Evolutionary conservation across 2,888 invertebrate species (phyloP).

Genomic region (Cistogaster globosa): DNA sequence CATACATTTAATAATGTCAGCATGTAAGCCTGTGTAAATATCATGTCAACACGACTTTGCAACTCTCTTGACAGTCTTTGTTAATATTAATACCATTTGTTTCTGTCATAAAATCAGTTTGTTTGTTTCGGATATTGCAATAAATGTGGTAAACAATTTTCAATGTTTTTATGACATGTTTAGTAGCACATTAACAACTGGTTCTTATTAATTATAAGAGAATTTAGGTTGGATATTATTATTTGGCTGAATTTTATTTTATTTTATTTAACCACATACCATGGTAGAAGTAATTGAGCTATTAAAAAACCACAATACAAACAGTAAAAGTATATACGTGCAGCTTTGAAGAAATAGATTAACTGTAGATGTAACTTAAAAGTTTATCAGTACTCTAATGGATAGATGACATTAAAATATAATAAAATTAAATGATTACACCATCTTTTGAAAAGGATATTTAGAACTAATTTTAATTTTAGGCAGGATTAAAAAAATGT

Average conservation of each 20-base stretch:
- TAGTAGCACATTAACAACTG: slow-evolving; percentile 1
- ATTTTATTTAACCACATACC: background rate
- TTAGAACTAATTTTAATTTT: no score
- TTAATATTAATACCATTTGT: background rate
- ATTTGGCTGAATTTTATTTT: slow-evolving; percentile 2
- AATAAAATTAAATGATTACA: no score
- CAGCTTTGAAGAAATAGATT: background rate
- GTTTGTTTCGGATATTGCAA: slow-evolving; percentile 32
- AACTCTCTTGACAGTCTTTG: slow-evolving; percentile 6
- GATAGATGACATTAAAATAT: no score
- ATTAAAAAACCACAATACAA: background rate
- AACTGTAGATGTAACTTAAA: no score
- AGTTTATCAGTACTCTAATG: background rate
- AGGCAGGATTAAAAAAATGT: no score
- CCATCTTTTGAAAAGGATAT: no score
- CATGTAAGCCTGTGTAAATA: background rate
- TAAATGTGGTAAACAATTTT: slow-evolving; percentile 32
- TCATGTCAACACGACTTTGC: background rate
- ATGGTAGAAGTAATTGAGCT: slow-evolving; percentile 46
- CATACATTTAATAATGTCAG: no score
- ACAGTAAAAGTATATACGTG: background rate
- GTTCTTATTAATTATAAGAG: background rate
- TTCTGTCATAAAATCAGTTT: background rate
- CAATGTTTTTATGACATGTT: slow-evolving; percentile 1
- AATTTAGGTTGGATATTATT: background rate